Evolutionary conservation across 2,113 vertebrate genomes (phyloP), one percentile per base, ranked within the genome.

Genomic region (Thymallus thymallus): DNA sequence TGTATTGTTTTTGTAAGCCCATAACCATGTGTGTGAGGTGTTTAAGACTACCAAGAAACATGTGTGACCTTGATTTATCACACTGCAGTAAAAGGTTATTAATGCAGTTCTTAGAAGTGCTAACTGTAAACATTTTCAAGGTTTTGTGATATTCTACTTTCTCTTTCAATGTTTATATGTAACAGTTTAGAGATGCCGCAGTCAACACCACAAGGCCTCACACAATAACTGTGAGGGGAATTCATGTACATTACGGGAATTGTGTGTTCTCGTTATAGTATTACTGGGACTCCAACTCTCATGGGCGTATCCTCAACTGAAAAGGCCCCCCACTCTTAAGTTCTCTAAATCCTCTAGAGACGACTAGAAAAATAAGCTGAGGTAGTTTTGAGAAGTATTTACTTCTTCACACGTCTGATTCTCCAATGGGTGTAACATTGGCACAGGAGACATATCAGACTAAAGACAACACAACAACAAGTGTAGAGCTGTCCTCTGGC

Each of bases 211-310:
- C 75, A 45, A 67, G 51, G 61, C 62, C 64, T 73, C 45, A 71
- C 60, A 46, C 63, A 51, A 22, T 75, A 20, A 66, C 67, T 71
- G 78, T 78, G 80, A 86, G 89, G 90, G 80, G 88, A 87, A 82
- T 88, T 70, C 29, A 85, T 80, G 77, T 84, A 82, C 87, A 84
- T 89, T 88, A 86, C 85, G 82, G 87, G 88, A 91, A 91, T 87
- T 45, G 72, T 78, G 51, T 80, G 82, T 78, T 87, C 77, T 88
- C 83, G 78, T 85, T 89, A 85, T 88, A 82, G 80, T 83, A 77
- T 85, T 84, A 86, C 84, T 79, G 82, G 85, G 85, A 83, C 56
- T 77, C 82, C 83, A 86, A 61, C 77, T 83, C 16, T 51, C 46
- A 18, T 16, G 46, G 72, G 77, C 84, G 80, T 84, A 88, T 86